Base-by-base conservation (phyloP, 2,888 invertebrate species). In the Schizaphis graminum region DNA sequence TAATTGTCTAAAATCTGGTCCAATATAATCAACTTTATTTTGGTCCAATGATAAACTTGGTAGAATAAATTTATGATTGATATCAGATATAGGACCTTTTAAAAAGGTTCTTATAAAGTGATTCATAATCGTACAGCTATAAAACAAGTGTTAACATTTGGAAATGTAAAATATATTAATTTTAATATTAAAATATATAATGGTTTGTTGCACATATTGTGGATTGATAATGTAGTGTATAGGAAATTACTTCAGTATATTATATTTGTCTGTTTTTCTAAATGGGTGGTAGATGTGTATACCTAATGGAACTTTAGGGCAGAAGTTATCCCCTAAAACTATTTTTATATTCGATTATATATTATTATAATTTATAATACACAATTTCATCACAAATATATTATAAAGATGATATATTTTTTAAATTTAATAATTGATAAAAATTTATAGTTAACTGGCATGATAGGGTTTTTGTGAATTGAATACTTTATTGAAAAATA, bases 1-100 rank as follows among this genome's bases (percentile, higher is more conserved):
- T 91, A 94, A 86, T 53, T 94, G 94, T 86, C 90, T 94, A 67
- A 94, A 94, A 67, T 94, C 94, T 87, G 94, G 94, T 67, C 94
- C 94, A 16, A 94, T 41, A 67, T 94, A 94, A 91, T 94, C 67
- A 41, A 41, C 35, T 28, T 90, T 90, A 49, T 94, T 86, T 91
- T 94, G 94, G 10, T 91, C 67, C 35, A 86, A 24, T 49, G 94
- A 94, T 87, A 94, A 84, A 56, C 56, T 89, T 77, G 94, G 92
- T 35, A 92, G 67, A 77, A 94, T 89, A 89, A 94, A 94, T 92
- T 92, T 91, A 16, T 89, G 89, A 86, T 92, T 92, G 10, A 92
- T 92, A 88, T 94, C 94, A 77, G 92, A 61, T 89, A 92, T 93
- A 86, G 89, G 89, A 41, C 92, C 94, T 86, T 93, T 92, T 7